Evolutionary conservation across 2,113 vertebrate species (phyloP).

Genomic region (Anarhynchus alexandrinus): DNA sequence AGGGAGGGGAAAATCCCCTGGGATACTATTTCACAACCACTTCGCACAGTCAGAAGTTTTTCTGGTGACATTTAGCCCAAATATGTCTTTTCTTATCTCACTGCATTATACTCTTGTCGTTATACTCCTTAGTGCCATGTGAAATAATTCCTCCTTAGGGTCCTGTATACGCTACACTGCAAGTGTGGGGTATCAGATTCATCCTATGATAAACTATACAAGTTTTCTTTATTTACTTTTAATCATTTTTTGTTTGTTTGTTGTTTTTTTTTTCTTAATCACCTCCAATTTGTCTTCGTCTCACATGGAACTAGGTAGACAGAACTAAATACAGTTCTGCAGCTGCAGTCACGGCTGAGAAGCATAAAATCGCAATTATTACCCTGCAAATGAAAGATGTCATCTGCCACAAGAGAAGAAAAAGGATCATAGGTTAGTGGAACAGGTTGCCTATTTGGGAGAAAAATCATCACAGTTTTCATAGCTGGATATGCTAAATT

Average conservation of each 20-base stretch:
- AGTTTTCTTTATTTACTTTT: neutral
- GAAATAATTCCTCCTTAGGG: neutral
- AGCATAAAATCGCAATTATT: neutral
- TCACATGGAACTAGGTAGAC: neutral
- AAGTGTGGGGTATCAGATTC: neutral
- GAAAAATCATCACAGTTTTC: neutral
- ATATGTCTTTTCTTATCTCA: neutral
- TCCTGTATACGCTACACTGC: neutral
- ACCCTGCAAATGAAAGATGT: neutral
- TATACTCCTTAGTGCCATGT: neutral
- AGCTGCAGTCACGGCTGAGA: neutral
- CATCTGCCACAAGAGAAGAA: neutral
- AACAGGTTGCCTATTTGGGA: neutral
- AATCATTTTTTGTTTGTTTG: neutral
- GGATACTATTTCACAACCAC: conserved; percentile 5
- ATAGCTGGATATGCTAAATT: neutral
- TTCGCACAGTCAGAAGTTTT: neutral
- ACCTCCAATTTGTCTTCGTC: neutral
- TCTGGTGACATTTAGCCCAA: neutral
- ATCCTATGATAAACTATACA: neutral
- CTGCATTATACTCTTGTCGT: neutral
- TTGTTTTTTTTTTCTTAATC: neutral
- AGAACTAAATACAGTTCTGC: neutral
- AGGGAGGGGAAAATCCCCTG: neutral
- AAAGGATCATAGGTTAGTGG: neutral